phyloP scores from a whole-genome alignment of 35 echinoderm and acorn worm genomes.

The Chiridota heheva region DNA sequence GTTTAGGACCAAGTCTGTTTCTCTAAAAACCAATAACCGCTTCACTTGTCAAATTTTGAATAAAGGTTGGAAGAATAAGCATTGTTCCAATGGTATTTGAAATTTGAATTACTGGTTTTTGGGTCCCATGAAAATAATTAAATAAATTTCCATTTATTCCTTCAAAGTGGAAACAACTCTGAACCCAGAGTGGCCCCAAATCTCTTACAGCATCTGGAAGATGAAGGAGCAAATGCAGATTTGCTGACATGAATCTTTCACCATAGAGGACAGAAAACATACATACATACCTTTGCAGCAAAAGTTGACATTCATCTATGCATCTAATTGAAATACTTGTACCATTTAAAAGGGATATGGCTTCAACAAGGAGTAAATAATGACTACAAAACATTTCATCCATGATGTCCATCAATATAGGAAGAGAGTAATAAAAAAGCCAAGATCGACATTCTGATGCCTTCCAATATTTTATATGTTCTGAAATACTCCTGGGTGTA shows the following conservation, averaged over 20 bases:
- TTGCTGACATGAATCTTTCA: neutral
- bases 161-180: slow-evolving; percentile 15
- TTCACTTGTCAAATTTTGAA: neutral
- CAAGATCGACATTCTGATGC: slow-evolving; percentile 45
- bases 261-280: neutral
- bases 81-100: slow-evolving; percentile 14
- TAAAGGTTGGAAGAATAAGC: neutral
- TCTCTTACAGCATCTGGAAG: slow-evolving; percentile 4
- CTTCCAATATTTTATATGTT: slow-evolving; percentile 54
- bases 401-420: slow-evolving; percentile 16
- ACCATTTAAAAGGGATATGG: slow-evolving; percentile 4
- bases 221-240: slow-evolving; percentile 12
- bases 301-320: neutral
- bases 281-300: neutral
- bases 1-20: neutral
- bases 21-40: neutral
- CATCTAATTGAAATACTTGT: neutral
- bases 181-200: slow-evolving; percentile 1
- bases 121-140: slow-evolving; percentile 15
- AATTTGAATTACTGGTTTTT: slow-evolving; percentile 16
- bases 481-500: neutral
- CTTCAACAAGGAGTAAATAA: slow-evolving; percentile 15
- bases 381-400: slow-evolving; percentile 18
- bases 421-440: slow-evolving; percentile 49
- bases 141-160: neutral